Evolutionary conservation across 2,888 invertebrate species (phyloP), one percentile per base, ranked within the genome.

Genomic region (Drosophila suboccidentalis): DNA sequence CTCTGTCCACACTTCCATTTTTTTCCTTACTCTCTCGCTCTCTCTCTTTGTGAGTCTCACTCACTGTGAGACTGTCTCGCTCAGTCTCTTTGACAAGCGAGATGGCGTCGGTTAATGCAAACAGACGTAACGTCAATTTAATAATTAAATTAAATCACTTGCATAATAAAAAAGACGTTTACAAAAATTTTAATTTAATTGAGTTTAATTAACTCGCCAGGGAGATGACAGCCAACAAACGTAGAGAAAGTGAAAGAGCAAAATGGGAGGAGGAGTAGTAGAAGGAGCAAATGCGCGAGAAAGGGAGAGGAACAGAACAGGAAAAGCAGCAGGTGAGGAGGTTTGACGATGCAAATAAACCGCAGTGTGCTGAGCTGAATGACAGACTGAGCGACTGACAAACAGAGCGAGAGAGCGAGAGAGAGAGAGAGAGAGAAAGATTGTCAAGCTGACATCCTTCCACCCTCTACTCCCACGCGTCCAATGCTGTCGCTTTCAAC

Each of bases 121-220:
- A 82, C 87, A 89, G 75, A 82, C 75, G 77, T 68, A 74, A 75
- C 66, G 76, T 79, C 89, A 86, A 82, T 86, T 89, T 86, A 84
- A 87, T 89, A 85, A 86, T 89, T 86, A 77, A 86, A 86, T 86
- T 78, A 86, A 86, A 86, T 89, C 86, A 86, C 89, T 89, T 89
- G 89, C 89, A 89, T 89, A 85, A 87, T 87, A 87, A 89, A 87
- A 86, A 86, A 82, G 74, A 87, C 82, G 75, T 80, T 84, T 78
- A 82, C 77, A 80, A 87, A 83, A 87, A 82, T 83, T 77, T 87
- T 90, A 91, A 91, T 91, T 91, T 90, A 91, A 91, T 92, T 90
- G 90, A 90, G 87, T 91, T 92, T 92, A 92, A 92, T 92, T 92
- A 92, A 92, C 86, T 90, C 89, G 87, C 89, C 78, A 78, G 90